phyloP scores from a whole-genome alignment of 2,888 invertebrate genomes.

The Sinopyrophorus schimmeli region DNA sequence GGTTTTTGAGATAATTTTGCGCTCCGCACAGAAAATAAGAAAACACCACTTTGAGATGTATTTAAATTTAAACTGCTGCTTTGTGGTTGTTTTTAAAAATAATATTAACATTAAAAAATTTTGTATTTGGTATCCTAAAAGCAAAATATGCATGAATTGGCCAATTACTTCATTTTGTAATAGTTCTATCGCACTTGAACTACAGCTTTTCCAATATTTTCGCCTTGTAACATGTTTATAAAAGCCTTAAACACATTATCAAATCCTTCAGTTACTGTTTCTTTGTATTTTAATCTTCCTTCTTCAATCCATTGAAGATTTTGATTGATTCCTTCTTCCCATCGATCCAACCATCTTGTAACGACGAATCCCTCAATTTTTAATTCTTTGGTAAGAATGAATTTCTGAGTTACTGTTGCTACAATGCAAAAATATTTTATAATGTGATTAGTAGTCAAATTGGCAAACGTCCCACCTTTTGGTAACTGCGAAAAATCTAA shows the following conservation, averaged over 20 bases:
- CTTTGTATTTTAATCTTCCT: conserved; percentile 69
- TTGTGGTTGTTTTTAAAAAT: too few relatives aligned
- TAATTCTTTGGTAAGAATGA: conserved; percentile 61
- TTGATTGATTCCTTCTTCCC: conserved; percentile 65
- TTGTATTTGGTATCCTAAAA: too few relatives aligned
- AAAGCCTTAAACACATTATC: conserved; percentile 74
- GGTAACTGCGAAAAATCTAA: conserved; percentile 45
- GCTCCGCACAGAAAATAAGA: too few relatives aligned
- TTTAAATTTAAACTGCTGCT: too few relatives aligned
- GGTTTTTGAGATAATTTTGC: too few relatives aligned
- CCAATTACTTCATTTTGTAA: too few relatives aligned
- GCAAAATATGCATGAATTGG: too few relatives aligned
- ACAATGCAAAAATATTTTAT: conserved; percentile 1
- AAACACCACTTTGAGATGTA: too few relatives aligned
- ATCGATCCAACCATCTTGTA: conserved; percentile 60
- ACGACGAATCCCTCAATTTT: conserved; percentile 67
- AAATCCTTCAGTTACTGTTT: conserved; percentile 67
- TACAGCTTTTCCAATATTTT: conserved; percentile 72
- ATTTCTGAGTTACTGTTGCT: conserved; percentile 59
- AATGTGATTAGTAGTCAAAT: background rate
- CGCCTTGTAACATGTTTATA: conserved; percentile 63
- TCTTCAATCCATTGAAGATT: conserved; percentile 65
- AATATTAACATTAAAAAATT: too few relatives aligned
- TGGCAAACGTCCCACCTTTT: conserved; percentile 37
- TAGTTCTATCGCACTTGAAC: conserved; percentile 64